Conservation (phyloP, 2,113 vertebrate species). For the Petrocephalus microphthalmus region DNA sequence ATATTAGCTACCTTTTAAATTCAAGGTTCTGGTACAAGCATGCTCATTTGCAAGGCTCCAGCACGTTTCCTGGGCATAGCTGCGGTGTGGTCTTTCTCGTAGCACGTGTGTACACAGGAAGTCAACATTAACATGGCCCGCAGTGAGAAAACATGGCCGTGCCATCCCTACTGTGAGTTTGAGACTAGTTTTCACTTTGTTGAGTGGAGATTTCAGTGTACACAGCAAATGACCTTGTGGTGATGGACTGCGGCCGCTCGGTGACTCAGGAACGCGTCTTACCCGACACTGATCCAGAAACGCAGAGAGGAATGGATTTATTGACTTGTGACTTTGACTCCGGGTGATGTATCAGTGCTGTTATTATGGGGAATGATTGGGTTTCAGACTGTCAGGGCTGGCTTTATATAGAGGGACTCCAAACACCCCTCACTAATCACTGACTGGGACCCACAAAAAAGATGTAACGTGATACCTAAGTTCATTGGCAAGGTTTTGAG, state of each 20-base stretch:
- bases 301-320: constrained; percentile 91
- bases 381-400: constrained; percentile 81
- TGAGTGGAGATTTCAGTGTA: constrained; percentile 43
- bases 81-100: background rate
- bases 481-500: background rate
- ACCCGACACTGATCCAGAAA: constrained; percentile 70
- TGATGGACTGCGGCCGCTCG: constrained; percentile 78
- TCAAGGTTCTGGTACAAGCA: background rate
- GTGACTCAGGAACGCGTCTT: constrained; percentile 63
- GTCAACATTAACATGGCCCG: background rate
- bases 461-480: background rate
- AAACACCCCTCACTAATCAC: constrained; percentile 68
- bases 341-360: constrained; percentile 76
- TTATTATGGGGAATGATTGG: constrained; percentile 93
- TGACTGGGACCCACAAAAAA: background rate
- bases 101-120: too few species aligned
- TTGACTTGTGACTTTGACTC: constrained; percentile 82
- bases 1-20: background rate
- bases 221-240: constrained; percentile 76
- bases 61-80: background rate
- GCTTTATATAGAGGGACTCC: constrained; percentile 77
- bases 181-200: constrained; percentile 10
- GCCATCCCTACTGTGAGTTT: background rate
- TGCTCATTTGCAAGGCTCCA: background rate
- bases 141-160: background rate